Evolutionary conservation across 2,113 vertebrate species (phyloP).

Genomic region (Apeltes quadracus): DNA sequence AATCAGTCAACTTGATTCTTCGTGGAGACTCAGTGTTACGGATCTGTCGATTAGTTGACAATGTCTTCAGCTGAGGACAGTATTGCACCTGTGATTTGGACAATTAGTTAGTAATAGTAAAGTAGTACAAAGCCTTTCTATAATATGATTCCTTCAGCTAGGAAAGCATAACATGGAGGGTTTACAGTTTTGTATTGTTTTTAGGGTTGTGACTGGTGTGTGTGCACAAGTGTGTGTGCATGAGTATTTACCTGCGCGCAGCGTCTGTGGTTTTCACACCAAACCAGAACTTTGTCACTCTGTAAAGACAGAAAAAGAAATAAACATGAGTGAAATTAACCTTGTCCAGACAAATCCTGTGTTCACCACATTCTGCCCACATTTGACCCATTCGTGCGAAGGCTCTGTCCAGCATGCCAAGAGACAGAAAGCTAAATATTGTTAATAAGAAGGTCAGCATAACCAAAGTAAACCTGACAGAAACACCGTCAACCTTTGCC

Average conservation of each 20-base stretch:
- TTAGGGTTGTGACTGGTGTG: constrained; percentile 3
- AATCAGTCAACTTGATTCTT: neutral
- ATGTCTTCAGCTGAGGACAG: neutral
- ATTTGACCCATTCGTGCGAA: neutral
- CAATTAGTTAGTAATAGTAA: neutral
- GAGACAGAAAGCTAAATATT: constrained; percentile 59
- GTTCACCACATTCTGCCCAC: constrained; percentile 19
- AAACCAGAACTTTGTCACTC: constrained; percentile 75
- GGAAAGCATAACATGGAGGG: neutral
- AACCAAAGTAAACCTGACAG: constrained; percentile 29
- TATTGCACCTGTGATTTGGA: neutral
- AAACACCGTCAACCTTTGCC: constrained; percentile 41
- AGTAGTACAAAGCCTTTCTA: neutral
- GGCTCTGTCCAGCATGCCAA: neutral
- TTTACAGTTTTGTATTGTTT: neutral
- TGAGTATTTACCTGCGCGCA: constrained; percentile 72
- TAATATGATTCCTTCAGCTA: neutral
- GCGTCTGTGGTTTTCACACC: constrained; percentile 77
- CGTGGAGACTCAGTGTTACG: neutral
- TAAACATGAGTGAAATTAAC: constrained; percentile 33
- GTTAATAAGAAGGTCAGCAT: constrained; percentile 46
- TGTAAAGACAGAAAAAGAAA: constrained; percentile 53
- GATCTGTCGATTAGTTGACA: neutral
- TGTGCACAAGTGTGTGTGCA: constrained; percentile 6
- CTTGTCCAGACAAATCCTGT: constrained; percentile 13